phyloP scores from a whole-genome alignment of 2,888 invertebrate species.

The Gerris lacustris region DNA sequence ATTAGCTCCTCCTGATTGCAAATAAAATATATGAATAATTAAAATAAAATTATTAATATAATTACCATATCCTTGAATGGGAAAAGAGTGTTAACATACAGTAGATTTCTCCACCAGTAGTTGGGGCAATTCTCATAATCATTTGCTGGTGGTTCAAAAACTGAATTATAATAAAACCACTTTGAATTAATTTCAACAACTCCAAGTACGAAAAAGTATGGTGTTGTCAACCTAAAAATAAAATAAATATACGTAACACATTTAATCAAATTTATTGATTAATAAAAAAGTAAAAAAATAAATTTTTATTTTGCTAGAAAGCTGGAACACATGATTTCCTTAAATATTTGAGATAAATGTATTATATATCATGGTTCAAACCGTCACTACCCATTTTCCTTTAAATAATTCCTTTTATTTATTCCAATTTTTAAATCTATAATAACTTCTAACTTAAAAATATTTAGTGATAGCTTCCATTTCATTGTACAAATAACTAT shows the following conservation, averaged over 20 bases:
- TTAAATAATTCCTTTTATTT: no score
- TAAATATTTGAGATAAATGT: no score
- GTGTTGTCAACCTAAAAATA: conserved; percentile 58
- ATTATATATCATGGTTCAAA: no score
- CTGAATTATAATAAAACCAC: conserved; percentile 57
- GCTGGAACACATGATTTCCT: no score
- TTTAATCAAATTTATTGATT: neutral
- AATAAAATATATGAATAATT: no score
- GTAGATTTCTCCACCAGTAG: conserved; percentile 74
- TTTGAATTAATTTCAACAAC: conserved; percentile 58
- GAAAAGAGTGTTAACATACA: conserved; percentile 69
- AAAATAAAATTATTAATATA: conserved; percentile 13
- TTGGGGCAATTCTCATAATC: conserved; percentile 60
- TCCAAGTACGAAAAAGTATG: conserved; percentile 66
- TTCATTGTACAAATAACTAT: no score
- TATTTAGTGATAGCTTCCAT: no score
- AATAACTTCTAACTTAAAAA: no score
- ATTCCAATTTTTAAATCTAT: no score
- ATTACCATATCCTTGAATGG: conserved; percentile 51
- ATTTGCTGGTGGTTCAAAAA: conserved; percentile 58
- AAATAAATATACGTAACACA: neutral
- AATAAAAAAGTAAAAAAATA: neutral
- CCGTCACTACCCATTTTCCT: no score
- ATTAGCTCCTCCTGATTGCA: no score
- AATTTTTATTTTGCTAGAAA: neutral